Percentiles rank a stretch among this genome's conserved stretches.
These are phyloP conservation scores for Oikopleura vanhoeffeni DNA, from an alignment of 23 tunicate species.

Conservation along the genomic window DNA sequence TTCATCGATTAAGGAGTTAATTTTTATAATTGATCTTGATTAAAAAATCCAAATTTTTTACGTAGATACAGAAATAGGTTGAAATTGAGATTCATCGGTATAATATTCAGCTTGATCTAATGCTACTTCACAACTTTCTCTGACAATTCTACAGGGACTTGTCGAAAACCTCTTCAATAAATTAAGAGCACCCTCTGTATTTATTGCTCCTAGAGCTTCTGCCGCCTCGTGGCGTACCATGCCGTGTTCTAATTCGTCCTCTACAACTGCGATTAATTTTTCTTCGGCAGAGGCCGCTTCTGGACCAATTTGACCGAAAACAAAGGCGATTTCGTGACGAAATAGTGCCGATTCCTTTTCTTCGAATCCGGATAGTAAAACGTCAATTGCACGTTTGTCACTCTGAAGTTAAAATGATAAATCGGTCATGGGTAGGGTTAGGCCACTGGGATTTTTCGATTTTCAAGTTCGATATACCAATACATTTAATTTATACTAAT, in stretches of 20 bases:
- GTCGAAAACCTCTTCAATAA: conserved; percentile 20
- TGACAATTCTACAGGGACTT: conserved; percentile 30
- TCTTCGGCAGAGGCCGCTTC: conserved; percentile 32
- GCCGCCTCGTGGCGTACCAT: conserved; percentile 96
- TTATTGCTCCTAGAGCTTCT: conserved; percentile 74
- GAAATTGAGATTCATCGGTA: conserved; percentile 16
- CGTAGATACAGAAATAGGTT: not conserved
- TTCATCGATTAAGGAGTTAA: too few relatives aligned
- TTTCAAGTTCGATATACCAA: too few relatives aligned
- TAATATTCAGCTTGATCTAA: conserved; percentile 76
- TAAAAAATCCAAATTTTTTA: too few relatives aligned
- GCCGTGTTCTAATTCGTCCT: conserved; percentile 29
- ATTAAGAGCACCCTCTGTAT: conserved; percentile 30
- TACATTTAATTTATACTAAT: too few relatives aligned
- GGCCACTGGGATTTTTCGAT: too few relatives aligned
- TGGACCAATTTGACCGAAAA: conserved; percentile 49
- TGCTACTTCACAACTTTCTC: conserved; percentile 95
- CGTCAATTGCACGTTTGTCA: conserved; percentile 18
- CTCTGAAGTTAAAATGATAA: too few relatives aligned
- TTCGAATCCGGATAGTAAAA: conserved; percentile 38
- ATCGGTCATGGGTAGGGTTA: too few relatives aligned
- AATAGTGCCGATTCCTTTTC: conserved; percentile 51
- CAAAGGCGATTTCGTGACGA: conserved; percentile 85
- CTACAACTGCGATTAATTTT: conserved; percentile 21
- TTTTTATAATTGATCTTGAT: too few relatives aligned